Conservation (phyloP, 2,888 invertebrate species). For the Cryptus viduatorius region DNA sequence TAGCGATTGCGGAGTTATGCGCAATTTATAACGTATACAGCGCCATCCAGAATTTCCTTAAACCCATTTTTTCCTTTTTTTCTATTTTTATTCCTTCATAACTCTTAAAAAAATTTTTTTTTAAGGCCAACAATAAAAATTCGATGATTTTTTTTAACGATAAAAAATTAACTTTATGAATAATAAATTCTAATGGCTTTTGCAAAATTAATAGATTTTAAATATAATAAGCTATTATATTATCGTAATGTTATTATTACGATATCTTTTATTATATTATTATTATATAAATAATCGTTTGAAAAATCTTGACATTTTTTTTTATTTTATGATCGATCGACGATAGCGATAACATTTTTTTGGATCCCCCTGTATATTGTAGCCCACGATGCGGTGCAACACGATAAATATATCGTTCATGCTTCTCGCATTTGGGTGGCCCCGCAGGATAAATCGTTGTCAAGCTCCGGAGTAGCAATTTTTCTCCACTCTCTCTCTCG, state of each 20-base stretch:
- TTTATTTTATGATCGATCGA: background rate
- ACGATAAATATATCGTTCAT: slow-evolving; percentile 49
- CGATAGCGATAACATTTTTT: background rate
- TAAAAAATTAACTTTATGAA: too few relatives aligned
- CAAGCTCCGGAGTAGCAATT: slow-evolving; percentile 43
- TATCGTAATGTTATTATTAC: too few relatives aligned
- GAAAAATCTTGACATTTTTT: background rate
- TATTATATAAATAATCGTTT: background rate
- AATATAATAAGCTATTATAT: too few relatives aligned
- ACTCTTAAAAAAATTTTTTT: background rate
- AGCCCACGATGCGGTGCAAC: slow-evolving; percentile 4
- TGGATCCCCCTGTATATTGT: background rate
- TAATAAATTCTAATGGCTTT: too few relatives aligned
- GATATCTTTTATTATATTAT: background rate
- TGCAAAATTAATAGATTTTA: too few relatives aligned
- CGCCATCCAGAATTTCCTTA: background rate
- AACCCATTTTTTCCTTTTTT: too few relatives aligned
- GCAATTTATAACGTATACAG: slow-evolving; percentile 4
- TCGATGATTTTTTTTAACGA: too few relatives aligned
- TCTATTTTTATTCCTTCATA: background rate
- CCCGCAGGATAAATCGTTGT: slow-evolving; percentile 60
- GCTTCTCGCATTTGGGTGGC: slow-evolving; percentile 60
- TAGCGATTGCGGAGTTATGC: slow-evolving; percentile 45
- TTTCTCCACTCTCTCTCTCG: slow-evolving; percentile 30
- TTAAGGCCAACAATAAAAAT: too few relatives aligned